Base-by-base conservation (phyloP, 2,797 vertebrate species). In the Oryzias dopingdopingensis region DNA sequence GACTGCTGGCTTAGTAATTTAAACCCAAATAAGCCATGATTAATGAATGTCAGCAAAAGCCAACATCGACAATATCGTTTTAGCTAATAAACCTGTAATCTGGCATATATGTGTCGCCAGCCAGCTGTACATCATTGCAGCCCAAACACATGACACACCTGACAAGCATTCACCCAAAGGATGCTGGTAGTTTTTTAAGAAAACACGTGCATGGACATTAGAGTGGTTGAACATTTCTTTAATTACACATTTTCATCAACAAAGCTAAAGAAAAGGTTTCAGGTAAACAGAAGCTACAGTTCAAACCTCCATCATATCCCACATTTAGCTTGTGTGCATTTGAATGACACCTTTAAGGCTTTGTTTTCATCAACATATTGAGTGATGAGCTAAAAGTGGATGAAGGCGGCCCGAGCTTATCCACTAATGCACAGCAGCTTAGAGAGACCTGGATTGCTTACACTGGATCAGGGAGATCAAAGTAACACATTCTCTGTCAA, bases 331-430 rank as follows among this genome's bases (percentile, higher is more conserved):
- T 29, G 61, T 46, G 51, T 42, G 46, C 6, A 15, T 5, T 45
- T 70, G 75, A 57, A 48, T 70, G 65, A 72, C 65, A 63, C 49
- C 44, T 47, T 0, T 0, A 59, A 57, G 64, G 46, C 44, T 56
- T 56, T 70, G 59, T 74, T 76, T 79, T 59, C 65, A 56, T 65
- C 42, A 18, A 49, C 42, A 18, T 70, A 79, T 81, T 1, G 80
- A 81, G 70, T 17, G 61, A 43, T 52, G 20, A 65, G 74, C 70
- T 64, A 22, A 75, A 70, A 70, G 70, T 57, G 55, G 74, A 77
- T 60, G 58, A 52, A 71, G 61, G 54, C 53, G 24, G 22, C 32
- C 64, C 51, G 68, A 68, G 62, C 72, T 73, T 67, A 50, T 60
- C 66, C 72, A 41, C 46, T 76, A 65, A 70, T 73, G 44, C 63